Percentiles rank a stretch among this genome's conserved stretches.
phyloP scores from a whole-genome alignment of 2,113 vertebrate genomes.

The Oncorhynchus mykiss region DNA sequence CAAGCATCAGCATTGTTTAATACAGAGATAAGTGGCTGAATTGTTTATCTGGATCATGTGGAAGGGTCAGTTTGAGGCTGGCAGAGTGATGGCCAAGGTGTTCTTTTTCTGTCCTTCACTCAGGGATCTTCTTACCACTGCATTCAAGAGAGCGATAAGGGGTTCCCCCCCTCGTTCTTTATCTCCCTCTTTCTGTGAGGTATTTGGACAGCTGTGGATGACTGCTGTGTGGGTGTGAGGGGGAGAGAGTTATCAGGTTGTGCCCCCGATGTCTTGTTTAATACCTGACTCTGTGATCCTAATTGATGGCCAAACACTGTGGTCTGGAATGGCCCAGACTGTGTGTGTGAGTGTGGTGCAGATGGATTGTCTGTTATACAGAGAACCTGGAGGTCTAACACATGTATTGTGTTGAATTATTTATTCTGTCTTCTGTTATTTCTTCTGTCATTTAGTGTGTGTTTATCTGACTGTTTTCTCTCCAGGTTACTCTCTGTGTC shows the following conservation, averaged over 20 bases:
- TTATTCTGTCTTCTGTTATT: not conserved
- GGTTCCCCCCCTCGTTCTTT: not conserved
- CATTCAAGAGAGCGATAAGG: conserved; percentile 13
- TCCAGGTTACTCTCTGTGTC: conserved; percentile 77
- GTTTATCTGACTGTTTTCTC: conserved; percentile 14
- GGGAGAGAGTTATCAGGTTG: conserved; percentile 44
- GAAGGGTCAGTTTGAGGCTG: too few species aligned
- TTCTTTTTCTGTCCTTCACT: too few species aligned
- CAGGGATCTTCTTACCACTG: not conserved
- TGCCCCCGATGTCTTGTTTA: conserved; percentile 70
- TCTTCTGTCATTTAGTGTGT: not conserved
- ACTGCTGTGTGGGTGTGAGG: conserved; percentile 46
- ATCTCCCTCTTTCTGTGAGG: conserved; percentile 28
- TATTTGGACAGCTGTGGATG: conserved; percentile 76
- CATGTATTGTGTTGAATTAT: not conserved
- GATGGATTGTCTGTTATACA: not conserved
- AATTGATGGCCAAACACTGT: conserved; percentile 68
- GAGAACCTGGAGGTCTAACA: too few species aligned
- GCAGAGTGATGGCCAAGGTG: too few species aligned
- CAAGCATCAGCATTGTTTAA: not conserved
- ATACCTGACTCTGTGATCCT: conserved; percentile 60
- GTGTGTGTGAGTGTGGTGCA: conserved; percentile 10
- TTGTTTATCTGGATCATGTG: too few species aligned
- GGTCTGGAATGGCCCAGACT: conserved; percentile 26
- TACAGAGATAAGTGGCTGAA: not conserved